phyloP scores from a whole-genome alignment of 1,140 invertebrate species.

The Nasonia giraulti region DNA sequence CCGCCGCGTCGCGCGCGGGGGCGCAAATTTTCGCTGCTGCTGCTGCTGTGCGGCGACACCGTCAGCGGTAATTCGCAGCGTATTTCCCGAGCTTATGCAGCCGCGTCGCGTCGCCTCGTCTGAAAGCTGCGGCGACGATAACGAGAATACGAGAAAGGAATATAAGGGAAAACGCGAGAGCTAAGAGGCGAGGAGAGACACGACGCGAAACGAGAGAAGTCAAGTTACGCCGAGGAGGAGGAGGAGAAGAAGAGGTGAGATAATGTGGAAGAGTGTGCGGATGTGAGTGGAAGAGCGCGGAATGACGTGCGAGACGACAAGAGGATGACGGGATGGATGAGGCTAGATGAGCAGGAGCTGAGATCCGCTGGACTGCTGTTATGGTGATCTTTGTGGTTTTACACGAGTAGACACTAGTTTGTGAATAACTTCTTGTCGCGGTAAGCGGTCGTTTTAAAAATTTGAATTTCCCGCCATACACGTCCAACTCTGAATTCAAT shows the following conservation, averaged over 20 bases:
- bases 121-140: neutral
- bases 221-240: no score
- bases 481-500: no score
- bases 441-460: neutral
- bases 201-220: neutral
- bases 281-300: neutral
- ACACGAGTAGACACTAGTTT: neutral
- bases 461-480: neutral
- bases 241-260: neutral
- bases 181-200: neutral
- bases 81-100: neutral
- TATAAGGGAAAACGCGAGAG: neutral
- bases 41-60: neutral
- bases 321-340: neutral
- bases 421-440: no score
- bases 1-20: neutral
- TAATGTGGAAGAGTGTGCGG: neutral
- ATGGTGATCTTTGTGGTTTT: neutral
- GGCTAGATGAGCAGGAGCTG: neutral
- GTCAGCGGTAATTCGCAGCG: conserved; percentile 29
- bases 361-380: no score
- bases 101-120: neutral
- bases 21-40: neutral
- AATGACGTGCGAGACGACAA: neutral
- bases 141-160: neutral